Conservation (phyloP, 1,140 invertebrate species). For the fruit fly (Drosophila melanogaster) region DNA sequence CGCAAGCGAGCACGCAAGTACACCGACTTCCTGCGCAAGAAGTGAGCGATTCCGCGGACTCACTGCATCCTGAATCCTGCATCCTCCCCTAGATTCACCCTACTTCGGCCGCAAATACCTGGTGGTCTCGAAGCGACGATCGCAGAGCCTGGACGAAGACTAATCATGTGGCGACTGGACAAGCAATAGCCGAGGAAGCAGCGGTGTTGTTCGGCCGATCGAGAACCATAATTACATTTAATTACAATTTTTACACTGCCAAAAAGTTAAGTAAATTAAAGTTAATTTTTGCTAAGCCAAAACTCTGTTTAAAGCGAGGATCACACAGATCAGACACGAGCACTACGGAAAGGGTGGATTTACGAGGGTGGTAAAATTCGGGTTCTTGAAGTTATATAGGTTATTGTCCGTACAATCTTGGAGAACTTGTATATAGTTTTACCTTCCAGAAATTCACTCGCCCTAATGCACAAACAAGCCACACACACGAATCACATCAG, state of each 20-base stretch:
- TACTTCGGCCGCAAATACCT: conserved; percentile 81
- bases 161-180: conserved; percentile 47
- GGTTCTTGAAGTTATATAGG: background rate
- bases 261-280: conserved; percentile 45
- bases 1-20: conserved; percentile 84
- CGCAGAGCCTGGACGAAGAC: conserved; percentile 79
- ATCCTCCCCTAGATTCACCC: conserved; percentile 69
- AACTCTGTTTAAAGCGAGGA: conserved; percentile 46
- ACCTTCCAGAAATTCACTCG: background rate
- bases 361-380: background rate
- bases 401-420: no score
- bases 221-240: conserved; percentile 44
- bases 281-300: conserved; percentile 74
- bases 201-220: conserved; percentile 25
- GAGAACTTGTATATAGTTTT: background rate
- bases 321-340: conserved; percentile 18
- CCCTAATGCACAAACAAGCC: conserved; percentile 42
- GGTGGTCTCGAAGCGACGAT: conserved; percentile 73
- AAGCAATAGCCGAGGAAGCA: conserved; percentile 65
- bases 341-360: conserved; percentile 2
- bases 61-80: conserved; percentile 26
- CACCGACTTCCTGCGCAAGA: conserved; percentile 82
- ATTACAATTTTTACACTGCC: conserved; percentile 82
- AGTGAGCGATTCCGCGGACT: conserved; percentile 48
- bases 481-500: conserved; percentile 43